Evolutionary conservation across 2,888 invertebrate genomes (phyloP), one percentile per base, ranked within the genome.

Genomic region (Troglohyphantes excavatus): DNA sequence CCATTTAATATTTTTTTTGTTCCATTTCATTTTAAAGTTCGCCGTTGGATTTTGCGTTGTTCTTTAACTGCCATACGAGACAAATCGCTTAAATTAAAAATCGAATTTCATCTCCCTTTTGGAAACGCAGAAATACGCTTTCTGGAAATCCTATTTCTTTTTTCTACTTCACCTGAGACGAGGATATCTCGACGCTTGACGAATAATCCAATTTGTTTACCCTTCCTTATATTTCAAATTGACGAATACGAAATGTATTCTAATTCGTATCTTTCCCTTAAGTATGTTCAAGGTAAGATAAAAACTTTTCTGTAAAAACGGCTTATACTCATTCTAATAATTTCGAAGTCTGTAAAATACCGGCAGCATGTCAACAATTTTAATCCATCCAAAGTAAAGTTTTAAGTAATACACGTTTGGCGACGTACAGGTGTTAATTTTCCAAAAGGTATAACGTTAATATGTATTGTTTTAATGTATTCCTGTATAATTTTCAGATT

Each of bases 41-140:
- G 0, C 17, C n/a, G 13, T 53, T 53, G 53, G 53, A 9, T n/a
- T n/a, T n/a, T n/a, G n/a, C 53, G n/a, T 53, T 53, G 53, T 53
- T 53, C 53, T 53, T 53, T 53, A 53, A 53, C 53, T 53, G 53
- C 53, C 53, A 53, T 53, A 5, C 1, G 53, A 53, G 53, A 53
- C 53, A 53, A 53, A 53, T 53, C 53, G 53, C n/a, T 53, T 53
- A 53, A 53, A 53, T 53, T 53, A 53, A 53, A 53, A 53, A 53
- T 53, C 53, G n/a, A 53, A 53, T 53, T 53, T 2, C 53, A 53
- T 53, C 3, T 53, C 53, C 13, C 53, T n/a, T 53, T 53, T 53
- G n/a, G 53, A 53, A 53, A 17, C n/a, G n/a, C n/a, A 53, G 53
- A n/a, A 53, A 53, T 53, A 53, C 17, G 13, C n/a, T 46, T 46